These are phyloP conservation scores for Lepidocyrtoides sp. DNA, from an alignment of 2,888 invertebrate genomes.

Conservation along the genomic window DNA sequence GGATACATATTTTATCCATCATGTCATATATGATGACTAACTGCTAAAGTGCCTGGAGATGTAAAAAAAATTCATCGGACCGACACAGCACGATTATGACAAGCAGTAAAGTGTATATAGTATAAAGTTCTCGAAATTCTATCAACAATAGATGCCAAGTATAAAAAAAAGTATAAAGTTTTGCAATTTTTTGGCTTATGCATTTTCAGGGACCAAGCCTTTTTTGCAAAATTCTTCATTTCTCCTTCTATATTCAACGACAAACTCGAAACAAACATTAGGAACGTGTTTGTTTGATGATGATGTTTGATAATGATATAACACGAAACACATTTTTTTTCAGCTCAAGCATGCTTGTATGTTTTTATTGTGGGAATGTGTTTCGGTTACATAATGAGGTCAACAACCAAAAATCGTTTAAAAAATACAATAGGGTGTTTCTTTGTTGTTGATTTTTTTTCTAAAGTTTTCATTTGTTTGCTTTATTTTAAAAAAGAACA, in stretches of 20 bases:
- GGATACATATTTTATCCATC: background rate
- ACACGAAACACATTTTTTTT: background rate
- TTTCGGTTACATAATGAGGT: slow-evolving; percentile 16
- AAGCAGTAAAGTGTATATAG: background rate
- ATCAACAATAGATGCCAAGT: no score
- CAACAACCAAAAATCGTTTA: background rate
- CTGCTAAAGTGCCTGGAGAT: background rate
- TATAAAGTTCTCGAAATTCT: no score
- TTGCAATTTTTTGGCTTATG: no score
- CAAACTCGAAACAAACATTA: background rate
- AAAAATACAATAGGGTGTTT: background rate
- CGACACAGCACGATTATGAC: background rate
- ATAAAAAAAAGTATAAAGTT: no score
- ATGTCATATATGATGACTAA: background rate
- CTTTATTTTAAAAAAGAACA: background rate
- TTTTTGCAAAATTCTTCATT: background rate
- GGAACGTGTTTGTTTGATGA: background rate
- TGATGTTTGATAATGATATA: background rate
- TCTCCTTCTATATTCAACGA: background rate
- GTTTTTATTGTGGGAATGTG: background rate
- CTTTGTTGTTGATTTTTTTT: no score
- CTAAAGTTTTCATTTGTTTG: background rate
- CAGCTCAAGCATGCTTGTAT: no score
- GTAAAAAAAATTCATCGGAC: background rate
- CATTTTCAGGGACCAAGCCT: no score